Percentiles rank a stretch among this genome's conserved stretches.
Conservation (phyloP, 2,113 vertebrate species). For the Craseonycteris thonglongyai region DNA sequence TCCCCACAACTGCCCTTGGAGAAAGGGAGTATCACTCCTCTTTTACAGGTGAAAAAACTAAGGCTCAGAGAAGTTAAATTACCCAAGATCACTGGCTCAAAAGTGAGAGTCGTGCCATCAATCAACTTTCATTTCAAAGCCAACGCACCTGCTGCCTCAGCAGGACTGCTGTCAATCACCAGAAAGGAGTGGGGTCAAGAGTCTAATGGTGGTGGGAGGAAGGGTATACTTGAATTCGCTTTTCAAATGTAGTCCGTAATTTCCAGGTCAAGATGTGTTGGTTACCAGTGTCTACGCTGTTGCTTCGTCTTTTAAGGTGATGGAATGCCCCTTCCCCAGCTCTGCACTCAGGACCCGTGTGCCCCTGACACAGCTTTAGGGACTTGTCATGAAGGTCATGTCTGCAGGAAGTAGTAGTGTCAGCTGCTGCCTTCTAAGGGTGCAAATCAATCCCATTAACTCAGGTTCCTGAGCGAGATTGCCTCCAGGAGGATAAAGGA, state of each 20-base stretch:
- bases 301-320: background rate
- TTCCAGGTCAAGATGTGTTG: background rate
- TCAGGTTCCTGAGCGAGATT: background rate
- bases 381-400: background rate
- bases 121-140: background rate
- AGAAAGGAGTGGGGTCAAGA: background rate
- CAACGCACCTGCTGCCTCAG: background rate
- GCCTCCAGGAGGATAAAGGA: background rate
- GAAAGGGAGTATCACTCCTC: background rate
- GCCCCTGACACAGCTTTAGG: background rate
- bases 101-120: background rate
- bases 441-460: background rate
- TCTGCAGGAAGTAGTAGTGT: background rate
- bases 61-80: background rate
- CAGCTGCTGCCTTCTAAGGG: conserved; percentile 1
- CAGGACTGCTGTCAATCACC: background rate
- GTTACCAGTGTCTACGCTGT: background rate
- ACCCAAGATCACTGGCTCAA: background rate
- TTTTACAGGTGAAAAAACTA: background rate
- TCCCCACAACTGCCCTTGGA: background rate
- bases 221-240: accelerated
- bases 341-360: background rate
- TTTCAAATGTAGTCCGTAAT: accelerated
- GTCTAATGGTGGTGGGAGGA: too few species aligned
- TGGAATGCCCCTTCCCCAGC: background rate